Conservation (phyloP, 2,113 vertebrate species). For the Bufo bufo region DNA sequence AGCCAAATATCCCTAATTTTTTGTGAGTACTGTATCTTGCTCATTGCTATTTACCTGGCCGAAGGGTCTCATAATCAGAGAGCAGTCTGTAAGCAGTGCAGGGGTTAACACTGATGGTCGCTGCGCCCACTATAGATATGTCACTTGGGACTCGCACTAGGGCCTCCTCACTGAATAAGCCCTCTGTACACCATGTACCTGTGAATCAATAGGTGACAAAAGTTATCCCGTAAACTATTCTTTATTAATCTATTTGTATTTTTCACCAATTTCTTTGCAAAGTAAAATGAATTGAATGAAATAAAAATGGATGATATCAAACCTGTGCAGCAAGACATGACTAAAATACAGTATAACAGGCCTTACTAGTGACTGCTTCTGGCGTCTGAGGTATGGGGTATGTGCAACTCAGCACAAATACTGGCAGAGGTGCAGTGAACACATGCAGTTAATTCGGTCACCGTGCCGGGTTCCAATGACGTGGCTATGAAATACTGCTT, state of each 20-base stretch:
- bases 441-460: neutral
- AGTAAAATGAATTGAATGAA: neutral
- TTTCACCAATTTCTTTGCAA: neutral
- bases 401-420: neutral
- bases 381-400: neutral
- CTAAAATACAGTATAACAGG: neutral
- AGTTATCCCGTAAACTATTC: neutral
- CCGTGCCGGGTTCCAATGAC: neutral
- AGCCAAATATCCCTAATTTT: no score
- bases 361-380: neutral
- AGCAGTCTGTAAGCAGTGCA: constrained; percentile 93
- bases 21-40: neutral
- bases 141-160: constrained; percentile 79
- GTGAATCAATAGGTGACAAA: constrained; percentile 14
- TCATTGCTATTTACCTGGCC: constrained; percentile 72
- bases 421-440: neutral
- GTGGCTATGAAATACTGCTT: neutral
- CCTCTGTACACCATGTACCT: constrained; percentile 89
- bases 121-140: constrained; percentile 84
- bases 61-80: constrained; percentile 84
- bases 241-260: neutral
- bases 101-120: constrained; percentile 90
- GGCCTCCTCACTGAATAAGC: constrained; percentile 73
- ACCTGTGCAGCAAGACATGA: constrained; percentile 13
- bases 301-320: neutral